Evolutionary conservation across 2,113 vertebrate species (phyloP).

Genomic region (Enhydra lutris): DNA sequence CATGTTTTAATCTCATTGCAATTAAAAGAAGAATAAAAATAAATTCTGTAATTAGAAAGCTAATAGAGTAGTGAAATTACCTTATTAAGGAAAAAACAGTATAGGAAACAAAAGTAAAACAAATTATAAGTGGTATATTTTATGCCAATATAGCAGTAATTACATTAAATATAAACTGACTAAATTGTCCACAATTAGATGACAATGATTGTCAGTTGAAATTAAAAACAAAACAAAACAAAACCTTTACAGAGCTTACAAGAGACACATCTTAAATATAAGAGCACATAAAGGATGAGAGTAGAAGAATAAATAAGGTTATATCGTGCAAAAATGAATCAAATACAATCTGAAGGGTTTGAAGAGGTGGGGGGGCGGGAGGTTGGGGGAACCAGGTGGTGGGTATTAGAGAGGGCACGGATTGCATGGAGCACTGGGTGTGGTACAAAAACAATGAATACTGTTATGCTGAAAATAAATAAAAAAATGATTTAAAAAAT

Average conservation of each 20-base stretch:
- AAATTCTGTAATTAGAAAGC: neutral
- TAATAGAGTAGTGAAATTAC: neutral
- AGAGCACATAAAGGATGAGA: neutral
- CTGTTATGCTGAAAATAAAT: too few relatives aligned
- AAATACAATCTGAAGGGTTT: neutral
- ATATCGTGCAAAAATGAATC: neutral
- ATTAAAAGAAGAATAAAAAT: neutral
- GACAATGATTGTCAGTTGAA: neutral
- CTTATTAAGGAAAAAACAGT: neutral
- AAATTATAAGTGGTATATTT: neutral
- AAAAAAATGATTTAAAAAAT: too few relatives aligned
- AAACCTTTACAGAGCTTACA: neutral
- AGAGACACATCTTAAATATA: neutral
- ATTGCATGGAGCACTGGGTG: too few relatives aligned
- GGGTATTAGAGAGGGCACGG: too few relatives aligned
- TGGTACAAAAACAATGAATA: too few relatives aligned
- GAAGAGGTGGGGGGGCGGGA: too few relatives aligned
- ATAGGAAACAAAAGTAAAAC: neutral
- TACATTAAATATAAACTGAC: slow-evolving; percentile 13
- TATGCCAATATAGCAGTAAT: neutral
- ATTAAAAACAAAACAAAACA: neutral
- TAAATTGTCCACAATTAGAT: neutral
- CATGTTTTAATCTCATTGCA: neutral
- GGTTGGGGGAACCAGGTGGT: too few relatives aligned
- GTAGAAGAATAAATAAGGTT: neutral